Conservation (phyloP, 2,888 invertebrate genomes). For the Pteria penguin region DNA sequence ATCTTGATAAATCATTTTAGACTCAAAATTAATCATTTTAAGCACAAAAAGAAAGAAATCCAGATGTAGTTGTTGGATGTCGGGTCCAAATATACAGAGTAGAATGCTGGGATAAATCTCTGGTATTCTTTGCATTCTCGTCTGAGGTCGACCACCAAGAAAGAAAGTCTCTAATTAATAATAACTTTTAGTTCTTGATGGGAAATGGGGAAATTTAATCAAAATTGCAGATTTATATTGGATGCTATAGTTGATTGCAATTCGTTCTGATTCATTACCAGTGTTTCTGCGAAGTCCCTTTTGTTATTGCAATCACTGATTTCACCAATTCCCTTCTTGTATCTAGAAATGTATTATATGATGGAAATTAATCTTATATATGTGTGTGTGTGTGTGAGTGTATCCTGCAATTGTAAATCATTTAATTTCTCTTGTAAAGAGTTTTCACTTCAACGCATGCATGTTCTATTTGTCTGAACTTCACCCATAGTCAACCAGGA, state of each 20-base stretch:
- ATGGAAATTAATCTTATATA: too few species aligned
- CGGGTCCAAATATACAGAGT: not conserved
- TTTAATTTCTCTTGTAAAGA: too few species aligned
- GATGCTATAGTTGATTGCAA: not conserved
- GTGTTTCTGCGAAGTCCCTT: not conserved
- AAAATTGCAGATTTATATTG: slow-evolving; percentile 17
- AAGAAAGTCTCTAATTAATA: slow-evolving; percentile 1
- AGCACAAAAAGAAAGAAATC: too few species aligned
- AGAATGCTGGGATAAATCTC: not conserved
- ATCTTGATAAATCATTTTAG: too few species aligned
- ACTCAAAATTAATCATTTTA: too few species aligned
- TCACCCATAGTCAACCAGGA: too few species aligned
- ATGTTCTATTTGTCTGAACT: too few species aligned
- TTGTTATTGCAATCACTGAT: slow-evolving; percentile 4
- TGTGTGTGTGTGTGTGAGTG: too few species aligned
- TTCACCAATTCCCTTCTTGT: slow-evolving; percentile 6
- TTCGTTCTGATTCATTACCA: slow-evolving; percentile 9
- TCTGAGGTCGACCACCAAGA: not conserved
- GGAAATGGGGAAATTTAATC: slow-evolving; percentile 11
- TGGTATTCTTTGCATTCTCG: not conserved
- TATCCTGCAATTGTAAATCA: too few species aligned
- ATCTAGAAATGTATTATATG: too few species aligned
- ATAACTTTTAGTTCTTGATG: slow-evolving; percentile 6
- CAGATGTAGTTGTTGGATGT: too few species aligned
- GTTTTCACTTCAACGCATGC: too few species aligned